A percentile compares a stretch with the other conserved stretches of the same genome.
Conservation (phyloP, 2,888 invertebrate species). For the Cephus rjabovi region DNA sequence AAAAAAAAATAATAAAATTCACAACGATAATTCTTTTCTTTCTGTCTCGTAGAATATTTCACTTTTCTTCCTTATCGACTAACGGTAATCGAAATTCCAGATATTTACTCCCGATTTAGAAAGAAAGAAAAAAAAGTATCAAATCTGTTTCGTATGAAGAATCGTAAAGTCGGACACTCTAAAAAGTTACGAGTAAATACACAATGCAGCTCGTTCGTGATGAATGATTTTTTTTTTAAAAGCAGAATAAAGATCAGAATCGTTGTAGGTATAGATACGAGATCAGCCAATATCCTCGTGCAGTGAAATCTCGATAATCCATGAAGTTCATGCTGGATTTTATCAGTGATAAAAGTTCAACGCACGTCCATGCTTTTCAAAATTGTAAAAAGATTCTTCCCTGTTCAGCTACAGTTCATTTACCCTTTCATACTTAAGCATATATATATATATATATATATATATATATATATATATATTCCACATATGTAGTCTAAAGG, state of each 20-base stretch:
- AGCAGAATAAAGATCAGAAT: no score
- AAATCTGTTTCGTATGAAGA: no score
- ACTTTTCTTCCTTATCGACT: background rate
- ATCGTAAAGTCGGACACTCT: no score
- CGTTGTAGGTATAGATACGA: no score
- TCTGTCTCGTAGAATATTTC: background rate
- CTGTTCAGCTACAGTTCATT: background rate
- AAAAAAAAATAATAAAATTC: background rate
- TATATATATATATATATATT: background rate
- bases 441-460: background rate
- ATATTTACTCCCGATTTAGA: no score
- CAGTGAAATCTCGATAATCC: background rate
- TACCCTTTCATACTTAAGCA: background rate
- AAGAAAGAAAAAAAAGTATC: no score
- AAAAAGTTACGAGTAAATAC: no score
- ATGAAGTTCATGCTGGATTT: background rate
- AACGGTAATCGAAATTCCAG: no score
- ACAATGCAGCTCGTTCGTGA: no score
- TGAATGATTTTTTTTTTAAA: no score
- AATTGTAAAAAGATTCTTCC: background rate
- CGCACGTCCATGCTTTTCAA: background rate
- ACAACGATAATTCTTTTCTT: no score
- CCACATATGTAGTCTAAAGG: background rate
- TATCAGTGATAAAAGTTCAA: background rate
- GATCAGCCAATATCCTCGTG: no score